A percentile compares a stretch with the other conserved stretches of the same genome.
Evolutionary conservation across 2,113 vertebrate species (phyloP).

Genomic region (Electrona antarctica): DNA sequence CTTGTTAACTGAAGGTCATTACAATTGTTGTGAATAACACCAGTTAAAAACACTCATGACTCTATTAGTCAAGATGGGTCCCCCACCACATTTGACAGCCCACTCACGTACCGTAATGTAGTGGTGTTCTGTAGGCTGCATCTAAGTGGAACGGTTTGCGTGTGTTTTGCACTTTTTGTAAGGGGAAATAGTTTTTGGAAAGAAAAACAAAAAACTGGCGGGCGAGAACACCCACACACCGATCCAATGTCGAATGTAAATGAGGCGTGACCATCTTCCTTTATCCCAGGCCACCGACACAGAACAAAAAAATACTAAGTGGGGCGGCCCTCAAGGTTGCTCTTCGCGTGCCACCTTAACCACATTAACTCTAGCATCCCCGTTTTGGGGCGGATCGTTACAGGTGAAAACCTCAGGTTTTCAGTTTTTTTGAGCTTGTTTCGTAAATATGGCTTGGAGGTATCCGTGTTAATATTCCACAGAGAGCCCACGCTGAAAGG

Average conservation of each 20-base stretch:
- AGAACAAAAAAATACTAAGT: constrained; percentile 25
- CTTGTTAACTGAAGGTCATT: too few relatives aligned
- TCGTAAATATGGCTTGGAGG: constrained; percentile 3
- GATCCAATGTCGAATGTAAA: constrained; percentile 21
- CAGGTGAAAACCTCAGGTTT: too few relatives aligned
- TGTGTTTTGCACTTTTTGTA: neutral
- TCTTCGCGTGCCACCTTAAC: constrained; percentile 11
- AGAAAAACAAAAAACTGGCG: neutral
- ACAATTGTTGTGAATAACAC: too few relatives aligned
- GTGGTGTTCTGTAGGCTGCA: too few relatives aligned
- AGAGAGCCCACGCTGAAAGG: constrained; percentile 5
- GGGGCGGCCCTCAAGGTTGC: neutral
- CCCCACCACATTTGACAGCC: neutral
- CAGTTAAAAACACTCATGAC: too few relatives aligned
- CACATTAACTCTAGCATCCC: too few relatives aligned
- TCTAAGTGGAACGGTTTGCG: neutral
- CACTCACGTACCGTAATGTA: too few relatives aligned
- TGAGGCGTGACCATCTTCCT: constrained; percentile 23
- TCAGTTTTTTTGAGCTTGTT: too few relatives aligned
- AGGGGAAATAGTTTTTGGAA: neutral
- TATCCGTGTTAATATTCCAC: constrained; percentile 42
- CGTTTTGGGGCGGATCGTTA: too few relatives aligned
- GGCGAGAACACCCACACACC: neutral
- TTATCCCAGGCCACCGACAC: constrained; percentile 5
- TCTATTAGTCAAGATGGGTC: neutral